Percentiles rank a stretch among this genome's conserved stretches.
Evolutionary conservation across 1,140 invertebrate species (phyloP).

Genomic region (Drosophila lacertosa): DNA sequence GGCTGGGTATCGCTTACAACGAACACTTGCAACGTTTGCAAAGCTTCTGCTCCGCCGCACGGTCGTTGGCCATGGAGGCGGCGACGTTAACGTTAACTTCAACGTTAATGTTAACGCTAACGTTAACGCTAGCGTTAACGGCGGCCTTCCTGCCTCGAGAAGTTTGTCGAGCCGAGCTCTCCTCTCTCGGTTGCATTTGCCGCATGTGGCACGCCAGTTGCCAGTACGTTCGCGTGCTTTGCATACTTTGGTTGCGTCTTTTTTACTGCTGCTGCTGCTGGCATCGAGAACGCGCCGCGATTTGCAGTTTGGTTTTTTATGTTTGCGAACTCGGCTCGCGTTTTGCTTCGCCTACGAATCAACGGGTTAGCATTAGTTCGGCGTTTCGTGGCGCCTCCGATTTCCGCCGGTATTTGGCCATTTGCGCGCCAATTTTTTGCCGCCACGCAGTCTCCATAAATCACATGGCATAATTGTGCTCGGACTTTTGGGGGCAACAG

Average conservation of each 20-base stretch:
- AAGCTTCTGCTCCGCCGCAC: conserved; percentile 60
- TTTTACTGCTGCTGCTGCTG: conserved; percentile 49
- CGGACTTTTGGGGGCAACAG: neutral
- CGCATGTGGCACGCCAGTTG: conserved; percentile 48
- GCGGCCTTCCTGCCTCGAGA: conserved; percentile 67
- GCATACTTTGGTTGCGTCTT: conserved; percentile 84
- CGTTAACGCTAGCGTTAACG: conserved; percentile 54
- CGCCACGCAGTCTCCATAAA: conserved; percentile 49
- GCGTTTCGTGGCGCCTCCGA: conserved; percentile 47
- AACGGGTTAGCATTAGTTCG: conserved; percentile 34
- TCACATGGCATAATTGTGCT: conserved; percentile 69
- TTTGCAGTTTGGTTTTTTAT: conserved; percentile 21
- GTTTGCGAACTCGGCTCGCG: conserved; percentile 18
- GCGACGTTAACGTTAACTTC: conserved; percentile 43
- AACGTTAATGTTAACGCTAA: conserved; percentile 57
- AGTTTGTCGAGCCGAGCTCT: conserved; percentile 59
- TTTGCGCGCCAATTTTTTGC: conserved; percentile 58
- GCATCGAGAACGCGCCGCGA: conserved; percentile 24
- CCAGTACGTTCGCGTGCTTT: conserved; percentile 84
- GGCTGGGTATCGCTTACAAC: conserved; percentile 74
- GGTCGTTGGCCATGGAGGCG: conserved; percentile 35
- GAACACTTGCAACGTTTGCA: conserved; percentile 72
- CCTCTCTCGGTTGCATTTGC: conserved; percentile 44
- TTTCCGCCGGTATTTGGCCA: conserved; percentile 44
- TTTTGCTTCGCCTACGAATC: conserved; percentile 30